phyloP scores from a whole-genome alignment of 2,888 invertebrate species.

The Hypomecis punctinalis region DNA sequence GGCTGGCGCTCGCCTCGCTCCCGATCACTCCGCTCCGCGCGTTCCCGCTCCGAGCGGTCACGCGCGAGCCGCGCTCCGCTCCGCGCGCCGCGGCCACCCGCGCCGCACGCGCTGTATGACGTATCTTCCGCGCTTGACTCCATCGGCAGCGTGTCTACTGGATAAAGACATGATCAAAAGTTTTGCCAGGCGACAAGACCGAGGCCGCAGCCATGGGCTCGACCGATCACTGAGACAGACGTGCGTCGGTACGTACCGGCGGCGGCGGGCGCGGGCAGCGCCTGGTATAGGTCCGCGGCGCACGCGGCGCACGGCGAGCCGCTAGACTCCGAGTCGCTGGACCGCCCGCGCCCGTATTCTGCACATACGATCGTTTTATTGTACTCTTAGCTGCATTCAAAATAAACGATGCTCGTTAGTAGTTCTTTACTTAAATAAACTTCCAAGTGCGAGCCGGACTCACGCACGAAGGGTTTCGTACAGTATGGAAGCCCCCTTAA shows the following conservation, averaged over 20 bases:
- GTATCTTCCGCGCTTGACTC: constrained; percentile 3
- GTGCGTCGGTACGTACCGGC: background rate
- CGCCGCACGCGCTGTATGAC: background rate
- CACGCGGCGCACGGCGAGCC: constrained; percentile 77
- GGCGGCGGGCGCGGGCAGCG: constrained; percentile 45
- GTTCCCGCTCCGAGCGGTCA: constrained; percentile 27
- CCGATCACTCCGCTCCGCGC: constrained; percentile 26
- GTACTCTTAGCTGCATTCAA: background rate
- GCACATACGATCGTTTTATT: constrained; percentile 7
- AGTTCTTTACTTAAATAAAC: too few relatives aligned
- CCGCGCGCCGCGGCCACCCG: constrained; percentile 58
- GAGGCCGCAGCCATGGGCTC: too few relatives aligned
- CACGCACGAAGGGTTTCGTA: too few relatives aligned
- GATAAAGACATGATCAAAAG: too few relatives aligned
- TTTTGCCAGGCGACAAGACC: background rate
- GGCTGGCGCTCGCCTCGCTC: constrained; percentile 28
- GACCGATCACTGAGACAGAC: too few relatives aligned
- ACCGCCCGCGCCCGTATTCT: constrained; percentile 59
- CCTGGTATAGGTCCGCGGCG: constrained; percentile 65
- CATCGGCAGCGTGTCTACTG: background rate
- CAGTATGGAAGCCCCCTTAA: too few relatives aligned
- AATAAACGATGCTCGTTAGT: background rate
- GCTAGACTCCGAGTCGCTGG: constrained; percentile 75
- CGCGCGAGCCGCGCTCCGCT: constrained; percentile 54
- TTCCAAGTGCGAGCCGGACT: too few relatives aligned